Evolutionary conservation across 2,113 vertebrate genomes (phyloP).

Genomic region (Piprites chloris): DNA sequence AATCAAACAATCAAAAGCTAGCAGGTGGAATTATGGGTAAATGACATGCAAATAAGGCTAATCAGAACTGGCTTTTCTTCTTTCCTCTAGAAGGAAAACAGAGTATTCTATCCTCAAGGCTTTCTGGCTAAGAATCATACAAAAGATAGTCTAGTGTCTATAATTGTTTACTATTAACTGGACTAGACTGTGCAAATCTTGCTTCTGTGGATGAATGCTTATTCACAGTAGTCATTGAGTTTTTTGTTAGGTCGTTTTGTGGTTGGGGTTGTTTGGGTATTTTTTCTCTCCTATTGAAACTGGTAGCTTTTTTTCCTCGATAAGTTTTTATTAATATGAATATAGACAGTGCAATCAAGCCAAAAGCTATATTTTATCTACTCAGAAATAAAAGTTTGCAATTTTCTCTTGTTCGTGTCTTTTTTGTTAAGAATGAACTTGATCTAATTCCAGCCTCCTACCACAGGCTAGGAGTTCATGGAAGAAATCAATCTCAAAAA

Average conservation of each 20-base stretch:
- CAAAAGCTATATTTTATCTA: background rate
- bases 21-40: slow-evolving; percentile 38
- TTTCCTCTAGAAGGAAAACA: background rate
- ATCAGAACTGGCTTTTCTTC: slow-evolving; percentile 29
- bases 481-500: background rate
- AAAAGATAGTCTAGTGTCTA: slow-evolving; percentile 2
- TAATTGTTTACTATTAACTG: slow-evolving; percentile 8
- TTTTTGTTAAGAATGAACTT: background rate
- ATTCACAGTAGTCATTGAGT: background rate
- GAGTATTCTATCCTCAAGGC: background rate
- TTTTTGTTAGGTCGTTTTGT: background rate
- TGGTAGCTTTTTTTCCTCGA: background rate
- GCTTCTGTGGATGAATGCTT: slow-evolving; percentile 17
- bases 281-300: background rate
- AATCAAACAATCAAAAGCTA: slow-evolving; percentile 44
- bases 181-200: slow-evolving; percentile 33
- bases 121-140: slow-evolving; percentile 40
- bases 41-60: slow-evolving; percentile 23
- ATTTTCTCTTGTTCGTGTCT: background rate
- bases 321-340: slow-evolving; percentile 11
- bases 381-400: background rate
- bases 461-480: background rate
- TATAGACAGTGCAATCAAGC: background rate
- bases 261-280: fast-evolving
- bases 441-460: background rate